A percentile compares a stretch with the other conserved stretches of the same genome.
Evolutionary conservation across 1,140 invertebrate genomes (phyloP).

Genomic region (Caerostris extrusa): DNA sequence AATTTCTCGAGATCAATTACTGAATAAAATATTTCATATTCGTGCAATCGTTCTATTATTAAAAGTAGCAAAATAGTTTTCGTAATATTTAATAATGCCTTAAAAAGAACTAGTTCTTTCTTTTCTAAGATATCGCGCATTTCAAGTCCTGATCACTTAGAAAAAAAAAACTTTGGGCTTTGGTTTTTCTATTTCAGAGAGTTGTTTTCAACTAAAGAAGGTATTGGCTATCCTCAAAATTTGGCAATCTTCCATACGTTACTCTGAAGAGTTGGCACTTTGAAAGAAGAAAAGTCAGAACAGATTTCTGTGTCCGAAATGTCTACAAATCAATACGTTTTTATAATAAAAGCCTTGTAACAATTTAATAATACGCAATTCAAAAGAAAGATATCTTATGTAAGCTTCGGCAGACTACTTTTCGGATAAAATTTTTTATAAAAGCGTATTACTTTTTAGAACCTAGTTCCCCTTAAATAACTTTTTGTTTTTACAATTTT

Average conservation of each 20-base stretch:
- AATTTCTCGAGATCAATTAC: background rate
- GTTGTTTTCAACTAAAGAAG: background rate
- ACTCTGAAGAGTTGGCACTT: background rate
- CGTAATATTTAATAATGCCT: conserved; percentile 15
- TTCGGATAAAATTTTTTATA: background rate
- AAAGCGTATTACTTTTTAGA: background rate
- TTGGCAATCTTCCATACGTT: conserved; percentile 23
- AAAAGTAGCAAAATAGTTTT: background rate
- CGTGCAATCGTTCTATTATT: background rate
- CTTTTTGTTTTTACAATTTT: too few species aligned
- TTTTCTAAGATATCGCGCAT: background rate
- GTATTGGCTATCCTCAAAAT: background rate
- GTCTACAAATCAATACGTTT: conserved; percentile 21
- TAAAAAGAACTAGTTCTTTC: background rate
- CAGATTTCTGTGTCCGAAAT: background rate
- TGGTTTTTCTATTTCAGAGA: conserved; percentile 4
- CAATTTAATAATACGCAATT: background rate
- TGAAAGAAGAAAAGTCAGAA: background rate
- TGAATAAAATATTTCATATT: conserved; percentile 1
- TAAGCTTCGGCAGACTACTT: background rate
- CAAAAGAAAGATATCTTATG: background rate
- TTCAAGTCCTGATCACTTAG: background rate
- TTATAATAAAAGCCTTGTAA: background rate
- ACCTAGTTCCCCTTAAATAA: too few species aligned
- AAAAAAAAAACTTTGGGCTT: background rate